Evolutionary conservation across 2,888 invertebrate species (phyloP), one percentile per base, ranked within the genome.

Genomic region (Zygaena filipendulae): DNA sequence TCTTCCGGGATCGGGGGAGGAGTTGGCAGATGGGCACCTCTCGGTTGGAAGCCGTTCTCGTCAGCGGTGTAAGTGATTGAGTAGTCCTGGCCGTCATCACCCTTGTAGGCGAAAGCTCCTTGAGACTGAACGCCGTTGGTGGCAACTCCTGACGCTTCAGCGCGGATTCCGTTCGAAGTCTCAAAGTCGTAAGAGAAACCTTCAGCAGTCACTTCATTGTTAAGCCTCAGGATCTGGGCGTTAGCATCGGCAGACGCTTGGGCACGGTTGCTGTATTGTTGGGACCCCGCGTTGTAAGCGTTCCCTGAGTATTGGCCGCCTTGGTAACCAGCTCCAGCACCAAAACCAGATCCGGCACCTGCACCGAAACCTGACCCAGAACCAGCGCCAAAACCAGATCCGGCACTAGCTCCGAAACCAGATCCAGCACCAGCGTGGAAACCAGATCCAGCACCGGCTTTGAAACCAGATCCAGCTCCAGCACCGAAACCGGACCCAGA

Each of bases 81-180:
- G 66, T 79, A 79, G 48, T 75, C 75, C 39, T 77, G 77, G 23
- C 79, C 79, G 50, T 79, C 79, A 28, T 77, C 75, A 13, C 79
- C 79, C 56, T 75, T 77, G 64, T 77, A 79, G 0, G 59, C 59
- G 43, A 75, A 79, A 56, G 70, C 71, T 4, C 79, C 79, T 13
- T 75, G 71, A n/a, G 72, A 71, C 43, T 77, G 77, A 1, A 79
- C 77, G 2, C 79, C 79, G 12, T 77, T 75, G 10, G 75, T 70
- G 21, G 77, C 79, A 0, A 72, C 69, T 4, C 79, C 79, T 4
- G 59, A 52, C 1, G 79, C 79, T 14, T 79, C 75, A 53, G 79
- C 79, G 12, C 69, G 64, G 50, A 79, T 79, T 1, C 79, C 79
- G 42, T 79, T 79, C 3, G 77, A 77, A 2, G 79, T 79, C 36